Evolutionary conservation across 2,888 invertebrate genomes (phyloP).

Genomic region (Ichneumoninae sp.): DNA sequence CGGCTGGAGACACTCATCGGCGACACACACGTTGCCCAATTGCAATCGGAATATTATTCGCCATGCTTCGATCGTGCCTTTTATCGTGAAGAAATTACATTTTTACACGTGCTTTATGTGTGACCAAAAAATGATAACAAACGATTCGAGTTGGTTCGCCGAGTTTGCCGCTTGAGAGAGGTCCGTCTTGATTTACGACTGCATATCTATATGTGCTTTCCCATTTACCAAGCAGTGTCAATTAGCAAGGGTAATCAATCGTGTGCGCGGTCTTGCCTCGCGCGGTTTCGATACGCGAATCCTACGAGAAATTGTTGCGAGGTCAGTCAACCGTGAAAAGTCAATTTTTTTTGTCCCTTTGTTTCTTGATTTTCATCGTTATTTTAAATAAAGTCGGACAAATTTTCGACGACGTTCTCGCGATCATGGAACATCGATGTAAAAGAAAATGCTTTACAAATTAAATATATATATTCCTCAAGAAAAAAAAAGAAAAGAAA

Average conservation of each 20-base stretch:
- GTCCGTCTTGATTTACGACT: conserved; percentile 44
- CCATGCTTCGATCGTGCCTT: background rate
- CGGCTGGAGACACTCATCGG: background rate
- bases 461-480: background rate
- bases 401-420: background rate
- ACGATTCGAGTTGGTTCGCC: background rate
- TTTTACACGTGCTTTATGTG: conserved; percentile 21
- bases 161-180: background rate
- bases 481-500: background rate
- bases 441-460: too few species aligned
- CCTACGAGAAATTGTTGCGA: conserved; percentile 11
- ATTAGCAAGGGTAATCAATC: conserved; percentile 55
- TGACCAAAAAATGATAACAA: background rate
- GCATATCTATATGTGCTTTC: background rate
- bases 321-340: conserved; percentile 33
- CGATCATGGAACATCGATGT: too few species aligned
- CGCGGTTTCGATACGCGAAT: background rate
- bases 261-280: conserved; percentile 32
- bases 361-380: background rate
- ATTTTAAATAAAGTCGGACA: background rate
- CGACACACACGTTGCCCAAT: background rate
- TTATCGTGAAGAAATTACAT: background rate
- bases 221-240: conserved; percentile 30
- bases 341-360: background rate
- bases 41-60: background rate